These are phyloP conservation scores for Dinoponera quadriceps DNA, from an alignment of 1,140 invertebrate genomes.

Conservation along the genomic window DNA sequence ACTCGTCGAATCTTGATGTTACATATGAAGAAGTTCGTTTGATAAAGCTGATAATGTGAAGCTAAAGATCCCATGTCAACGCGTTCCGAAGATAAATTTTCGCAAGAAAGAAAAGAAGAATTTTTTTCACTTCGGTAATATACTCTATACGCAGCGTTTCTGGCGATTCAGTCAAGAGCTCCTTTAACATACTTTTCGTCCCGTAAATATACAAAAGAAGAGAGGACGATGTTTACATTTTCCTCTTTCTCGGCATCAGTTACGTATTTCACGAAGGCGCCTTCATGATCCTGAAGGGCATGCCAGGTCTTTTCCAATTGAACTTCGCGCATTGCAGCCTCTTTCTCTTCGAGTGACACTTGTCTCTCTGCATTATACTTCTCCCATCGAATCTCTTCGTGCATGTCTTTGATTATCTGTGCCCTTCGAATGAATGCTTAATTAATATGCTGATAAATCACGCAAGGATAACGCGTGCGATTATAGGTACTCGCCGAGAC, in stretches of 20 bases:
- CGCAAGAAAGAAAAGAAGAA: no score
- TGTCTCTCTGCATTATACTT: slow-evolving; percentile 68
- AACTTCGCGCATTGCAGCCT: slow-evolving; percentile 56
- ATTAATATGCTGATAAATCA: not conserved
- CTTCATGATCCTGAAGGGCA: slow-evolving; percentile 61
- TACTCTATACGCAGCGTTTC: not conserved
- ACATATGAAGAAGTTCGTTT: not conserved
- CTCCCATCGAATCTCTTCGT: slow-evolving; percentile 78
- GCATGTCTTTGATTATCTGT: slow-evolving; percentile 76
- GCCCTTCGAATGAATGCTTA: slow-evolving; percentile 55
- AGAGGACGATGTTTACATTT: slow-evolving; percentile 67
- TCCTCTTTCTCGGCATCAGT: slow-evolving; percentile 66
- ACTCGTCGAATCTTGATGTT: not conserved
- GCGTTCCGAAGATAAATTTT: not conserved
- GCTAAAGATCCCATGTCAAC: not conserved
- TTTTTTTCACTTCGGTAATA: no score
- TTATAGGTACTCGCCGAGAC: not conserved
- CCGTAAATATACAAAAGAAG: slow-evolving; percentile 10
- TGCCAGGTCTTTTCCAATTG: slow-evolving; percentile 72
- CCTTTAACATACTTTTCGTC: not conserved
- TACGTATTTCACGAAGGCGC: slow-evolving; percentile 65
- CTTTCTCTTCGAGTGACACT: slow-evolving; percentile 63
- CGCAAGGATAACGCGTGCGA: not conserved
- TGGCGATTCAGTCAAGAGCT: not conserved
- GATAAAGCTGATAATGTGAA: not conserved